Percentiles rank a stretch among this genome's conserved stretches.
These are phyloP conservation scores for Euglossa dilemma DNA, from an alignment of 1,140 invertebrate genomes.

Conservation along the genomic window DNA sequence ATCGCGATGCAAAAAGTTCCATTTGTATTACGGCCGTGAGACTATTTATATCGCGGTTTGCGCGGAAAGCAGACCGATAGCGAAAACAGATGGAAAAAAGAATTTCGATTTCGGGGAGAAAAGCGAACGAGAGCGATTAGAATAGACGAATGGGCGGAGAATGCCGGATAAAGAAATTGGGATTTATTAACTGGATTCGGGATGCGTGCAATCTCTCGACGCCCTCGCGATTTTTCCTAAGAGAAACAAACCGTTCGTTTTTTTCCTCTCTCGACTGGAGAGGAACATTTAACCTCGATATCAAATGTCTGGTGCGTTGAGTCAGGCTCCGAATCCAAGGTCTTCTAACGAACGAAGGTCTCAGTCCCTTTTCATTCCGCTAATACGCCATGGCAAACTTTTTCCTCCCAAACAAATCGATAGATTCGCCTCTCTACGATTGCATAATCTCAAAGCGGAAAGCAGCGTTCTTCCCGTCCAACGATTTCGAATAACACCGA, in stretches of 20 bases:
- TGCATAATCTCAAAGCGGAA: neutral
- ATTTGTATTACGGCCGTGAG: neutral
- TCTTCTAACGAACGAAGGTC: neutral
- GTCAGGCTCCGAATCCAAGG: conserved; percentile 50
- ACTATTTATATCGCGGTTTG: neutral
- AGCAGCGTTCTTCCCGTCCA: neutral
- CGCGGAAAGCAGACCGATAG: neutral
- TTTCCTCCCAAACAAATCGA: neutral
- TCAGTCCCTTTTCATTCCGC: conserved; percentile 7
- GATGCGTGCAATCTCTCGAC: conserved; percentile 47
- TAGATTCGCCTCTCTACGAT: neutral
- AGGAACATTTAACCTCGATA: conserved; percentile 49
- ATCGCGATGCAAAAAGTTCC: neutral
- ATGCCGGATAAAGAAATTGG: conserved; percentile 22
- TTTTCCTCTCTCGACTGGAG: neutral
- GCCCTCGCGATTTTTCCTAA: conserved; percentile 47
- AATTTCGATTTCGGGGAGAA: neutral
- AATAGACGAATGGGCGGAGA: neutral
- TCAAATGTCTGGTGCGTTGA: conserved; percentile 46
- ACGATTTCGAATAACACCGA: neutral
- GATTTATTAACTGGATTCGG: conserved; percentile 53
- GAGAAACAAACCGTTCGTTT: conserved; percentile 35
- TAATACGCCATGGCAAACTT: neutral
- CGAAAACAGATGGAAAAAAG: too few species aligned
- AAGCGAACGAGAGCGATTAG: neutral